These are phyloP conservation scores for Vidua chalybeata DNA, from an alignment of 2,113 vertebrate species.

Conservation along the genomic window DNA sequence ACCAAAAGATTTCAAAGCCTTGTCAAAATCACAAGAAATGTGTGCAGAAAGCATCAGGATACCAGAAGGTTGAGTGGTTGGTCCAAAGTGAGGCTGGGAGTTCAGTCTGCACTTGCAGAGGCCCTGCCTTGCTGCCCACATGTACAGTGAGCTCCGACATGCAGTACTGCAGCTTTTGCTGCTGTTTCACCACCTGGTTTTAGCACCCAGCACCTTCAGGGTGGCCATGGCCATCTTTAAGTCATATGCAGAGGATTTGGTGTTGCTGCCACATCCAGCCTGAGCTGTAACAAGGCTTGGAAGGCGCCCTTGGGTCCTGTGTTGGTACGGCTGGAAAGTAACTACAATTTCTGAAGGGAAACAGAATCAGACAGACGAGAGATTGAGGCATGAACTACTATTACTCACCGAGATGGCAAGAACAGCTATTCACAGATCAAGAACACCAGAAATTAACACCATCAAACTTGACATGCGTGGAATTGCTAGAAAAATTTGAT, in stretches of 20 bases:
- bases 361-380: neutral
- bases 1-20: neutral
- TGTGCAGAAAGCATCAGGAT: neutral
- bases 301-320: neutral
- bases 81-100: neutral
- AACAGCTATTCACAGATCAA: neutral
- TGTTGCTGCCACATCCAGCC: neutral
- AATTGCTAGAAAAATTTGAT: neutral
- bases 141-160: rapidly evolving
- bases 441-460: neutral
- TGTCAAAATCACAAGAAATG: neutral
- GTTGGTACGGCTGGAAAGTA: neutral
- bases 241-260: neutral
- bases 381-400: neutral
- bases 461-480: neutral
- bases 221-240: neutral
- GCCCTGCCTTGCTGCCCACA: neutral
- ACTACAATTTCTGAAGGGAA: neutral
- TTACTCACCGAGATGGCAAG: neutral
- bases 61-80: neutral
- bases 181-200: neutral
- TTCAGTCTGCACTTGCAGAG: neutral
- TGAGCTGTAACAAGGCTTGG: neutral
- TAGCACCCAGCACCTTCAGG: neutral
- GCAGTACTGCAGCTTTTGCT: neutral